These are phyloP conservation scores for Syrista parreyssii DNA, from an alignment of 2,888 invertebrate species.

Conservation along the genomic window DNA sequence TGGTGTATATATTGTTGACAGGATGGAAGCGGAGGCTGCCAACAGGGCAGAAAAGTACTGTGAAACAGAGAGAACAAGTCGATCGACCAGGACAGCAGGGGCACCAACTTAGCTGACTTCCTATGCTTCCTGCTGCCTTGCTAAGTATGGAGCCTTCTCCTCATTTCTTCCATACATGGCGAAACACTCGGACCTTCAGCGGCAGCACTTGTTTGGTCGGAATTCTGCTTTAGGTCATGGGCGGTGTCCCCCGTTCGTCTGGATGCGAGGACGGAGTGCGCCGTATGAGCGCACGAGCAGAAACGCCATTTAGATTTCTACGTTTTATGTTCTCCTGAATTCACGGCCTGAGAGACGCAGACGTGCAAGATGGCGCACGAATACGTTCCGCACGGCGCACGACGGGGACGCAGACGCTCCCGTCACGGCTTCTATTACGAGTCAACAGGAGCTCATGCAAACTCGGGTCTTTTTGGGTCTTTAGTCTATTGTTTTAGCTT, in stretches of 20 bases:
- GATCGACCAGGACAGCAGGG: neutral
- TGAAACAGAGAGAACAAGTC: neutral
- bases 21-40: neutral
- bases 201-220: constrained; percentile 57
- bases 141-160: constrained; percentile 56
- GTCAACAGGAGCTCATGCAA: constrained; percentile 17
- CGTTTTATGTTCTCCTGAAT: constrained; percentile 51
- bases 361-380: constrained; percentile 63
- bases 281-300: neutral
- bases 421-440: constrained; percentile 17
- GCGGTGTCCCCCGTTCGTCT: constrained; percentile 34
- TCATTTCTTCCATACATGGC: constrained; percentile 61
- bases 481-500: neutral
- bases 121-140: constrained; percentile 43
- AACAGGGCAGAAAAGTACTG: neutral
- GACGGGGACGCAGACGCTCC: constrained; percentile 42
- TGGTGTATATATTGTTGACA: neutral
- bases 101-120: constrained; percentile 18
- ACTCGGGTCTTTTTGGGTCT: neutral
- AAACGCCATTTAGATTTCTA: constrained; percentile 4
- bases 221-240: constrained; percentile 29
- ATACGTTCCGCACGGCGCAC: constrained; percentile 34
- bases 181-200: constrained; percentile 37
- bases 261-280: constrained; percentile 9
- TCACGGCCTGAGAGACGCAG: constrained; percentile 61